Evolutionary conservation across 2,113 vertebrate species (phyloP), one percentile per base, ranked within the genome.

Genomic region (Clinocottus analis): DNA sequence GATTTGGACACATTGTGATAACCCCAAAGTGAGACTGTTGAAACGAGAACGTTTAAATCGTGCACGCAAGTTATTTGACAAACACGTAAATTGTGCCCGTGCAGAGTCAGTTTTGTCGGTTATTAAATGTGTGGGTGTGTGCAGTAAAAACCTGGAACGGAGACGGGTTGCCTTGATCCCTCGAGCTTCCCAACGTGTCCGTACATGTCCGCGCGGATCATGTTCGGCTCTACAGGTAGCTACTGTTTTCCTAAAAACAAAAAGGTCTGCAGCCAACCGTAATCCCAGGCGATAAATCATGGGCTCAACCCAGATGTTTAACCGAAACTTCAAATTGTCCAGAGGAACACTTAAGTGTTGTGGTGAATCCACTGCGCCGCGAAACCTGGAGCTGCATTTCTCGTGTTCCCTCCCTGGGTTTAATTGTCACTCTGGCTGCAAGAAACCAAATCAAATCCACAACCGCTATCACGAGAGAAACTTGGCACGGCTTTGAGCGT

Each of bases 261-360:
- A 91, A 86, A 63, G 66, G 65, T 85, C 72, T 68, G 51, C 75
- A 77, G 87, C 71, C 35, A 83, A 85, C 45, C 23, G 5, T 76
- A 77, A 88, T 77, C 64, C 41, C 25, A 70, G 64, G 41, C 12
- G n/a, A 87, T 76, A 83, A 87, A 87, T 84, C 85, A 85, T 51
- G 73, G 75, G 47, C 58, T 73, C 77, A 77, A 35, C 71, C 62
- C 31, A 25, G 7, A 9, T 10, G 65, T 88, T 82, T 64, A 75
- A 72, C 39, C 49, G 21, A 75, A 80, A 82, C 71, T 31, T 31
- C 4, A 81, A 72, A 67, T 73, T 49, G 58, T 62, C 49, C 72
- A 66, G 23, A 69, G 43, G 58, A 69, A 23, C 25, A 29, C 51
- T 43, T 74, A 27, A 43, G 5, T 23, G 29, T n/a, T 45, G 35